These are phyloP conservation scores for Sinohyriopsis cumingii DNA, from an alignment of 2,888 invertebrate species.

Conservation along the genomic window DNA sequence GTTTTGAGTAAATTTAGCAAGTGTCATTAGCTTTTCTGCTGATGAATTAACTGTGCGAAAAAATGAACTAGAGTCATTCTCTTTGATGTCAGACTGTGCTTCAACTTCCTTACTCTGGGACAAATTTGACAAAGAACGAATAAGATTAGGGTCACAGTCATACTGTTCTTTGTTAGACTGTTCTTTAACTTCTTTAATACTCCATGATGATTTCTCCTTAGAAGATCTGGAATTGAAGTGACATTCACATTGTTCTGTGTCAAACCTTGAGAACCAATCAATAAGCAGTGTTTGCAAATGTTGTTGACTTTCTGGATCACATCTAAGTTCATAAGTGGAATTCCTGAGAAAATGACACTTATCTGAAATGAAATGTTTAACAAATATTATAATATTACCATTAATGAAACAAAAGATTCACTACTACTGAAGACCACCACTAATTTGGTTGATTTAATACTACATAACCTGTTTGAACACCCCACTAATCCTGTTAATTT, in stretches of 20 bases:
- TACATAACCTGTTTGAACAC: neutral
- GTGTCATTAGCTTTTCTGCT: too few species aligned
- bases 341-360: conserved; percentile 23
- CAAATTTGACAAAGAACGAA: too few species aligned
- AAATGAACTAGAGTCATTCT: too few species aligned
- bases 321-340: conserved; percentile 39
- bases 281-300: conserved; percentile 25
- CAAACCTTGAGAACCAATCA: conserved; percentile 23
- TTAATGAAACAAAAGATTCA: neutral
- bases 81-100: too few species aligned
- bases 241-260: conserved; percentile 2
- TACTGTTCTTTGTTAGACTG: too few species aligned
- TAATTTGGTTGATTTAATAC: neutral
- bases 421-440: neutral
- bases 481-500: neutral
- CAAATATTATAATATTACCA: neutral
- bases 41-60: too few species aligned
- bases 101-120: too few species aligned
- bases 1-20: too few species aligned
- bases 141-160: too few species aligned
- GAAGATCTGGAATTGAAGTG: too few species aligned
- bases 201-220: too few species aligned
- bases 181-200: too few species aligned
- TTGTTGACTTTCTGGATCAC: conserved; percentile 17
- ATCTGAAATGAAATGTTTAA: conserved; percentile 16